A percentile compares a stretch with the other conserved stretches of the same genome.
phyloP scores from a whole-genome alignment of 2,797 vertebrate genomes.

The Phaenicophaeus curvirostris region DNA sequence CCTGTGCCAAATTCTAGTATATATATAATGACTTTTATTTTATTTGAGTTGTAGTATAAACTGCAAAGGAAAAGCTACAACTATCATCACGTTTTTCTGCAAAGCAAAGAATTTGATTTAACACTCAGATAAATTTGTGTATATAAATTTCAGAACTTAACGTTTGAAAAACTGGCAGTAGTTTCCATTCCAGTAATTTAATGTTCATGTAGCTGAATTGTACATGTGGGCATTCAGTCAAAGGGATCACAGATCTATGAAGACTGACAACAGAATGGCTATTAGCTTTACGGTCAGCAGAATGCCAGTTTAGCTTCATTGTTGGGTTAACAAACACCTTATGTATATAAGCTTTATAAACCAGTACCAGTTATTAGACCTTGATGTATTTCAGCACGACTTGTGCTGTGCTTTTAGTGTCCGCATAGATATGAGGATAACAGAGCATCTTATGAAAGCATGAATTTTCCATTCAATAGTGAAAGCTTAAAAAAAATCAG shows the following conservation, averaged over 20 bases:
- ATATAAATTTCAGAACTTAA: neutral
- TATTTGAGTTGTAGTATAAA: neutral
- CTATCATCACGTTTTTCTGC: neutral
- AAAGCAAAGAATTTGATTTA: slow-evolving; percentile 8
- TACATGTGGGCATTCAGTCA: neutral
- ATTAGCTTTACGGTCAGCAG: neutral
- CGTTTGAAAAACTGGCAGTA: neutral
- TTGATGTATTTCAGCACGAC: neutral
- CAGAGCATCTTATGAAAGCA: neutral
- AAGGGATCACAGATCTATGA: neutral
- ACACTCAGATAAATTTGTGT: neutral
- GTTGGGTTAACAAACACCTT: neutral
- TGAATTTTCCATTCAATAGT: neutral
- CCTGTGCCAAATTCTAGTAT: neutral
- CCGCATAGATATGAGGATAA: neutral
- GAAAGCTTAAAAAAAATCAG: neutral
- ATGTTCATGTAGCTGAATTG: neutral
- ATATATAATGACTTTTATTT: neutral
- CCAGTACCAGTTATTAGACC: neutral
- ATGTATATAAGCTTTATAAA: neutral
- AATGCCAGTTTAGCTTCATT: neutral
- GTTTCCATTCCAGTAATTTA: neutral
- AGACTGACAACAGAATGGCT: neutral
- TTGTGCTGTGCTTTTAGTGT: neutral
- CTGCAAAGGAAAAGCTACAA: neutral